Conservation (phyloP, 1,140 invertebrate species). For the Bombus balteatus region DNA sequence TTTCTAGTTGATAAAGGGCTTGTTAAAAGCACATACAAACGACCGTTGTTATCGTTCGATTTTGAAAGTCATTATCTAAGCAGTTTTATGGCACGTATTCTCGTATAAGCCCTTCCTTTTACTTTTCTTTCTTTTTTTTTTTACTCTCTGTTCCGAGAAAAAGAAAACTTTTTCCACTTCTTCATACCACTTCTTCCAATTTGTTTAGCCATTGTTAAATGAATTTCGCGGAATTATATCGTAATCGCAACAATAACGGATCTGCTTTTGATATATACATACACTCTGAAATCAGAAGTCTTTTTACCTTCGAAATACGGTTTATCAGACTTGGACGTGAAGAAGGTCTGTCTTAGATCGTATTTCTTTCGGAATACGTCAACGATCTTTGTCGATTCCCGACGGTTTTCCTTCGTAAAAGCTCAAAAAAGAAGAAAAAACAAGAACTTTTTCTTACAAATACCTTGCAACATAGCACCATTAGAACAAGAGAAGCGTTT, state of each 20-base stretch:
- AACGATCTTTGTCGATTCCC: constrained; percentile 41
- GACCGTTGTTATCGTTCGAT: constrained; percentile 62
- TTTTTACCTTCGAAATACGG: constrained; percentile 31
- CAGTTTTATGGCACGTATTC: constrained; percentile 73
- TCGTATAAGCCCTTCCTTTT: constrained; percentile 57
- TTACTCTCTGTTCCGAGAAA: constrained; percentile 10
- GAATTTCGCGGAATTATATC: constrained; percentile 27
- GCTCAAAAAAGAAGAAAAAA: background rate
- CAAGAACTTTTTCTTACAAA: background rate
- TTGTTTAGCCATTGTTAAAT: constrained; percentile 13
- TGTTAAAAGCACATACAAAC: constrained; percentile 67
- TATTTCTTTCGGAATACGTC: constrained; percentile 36
- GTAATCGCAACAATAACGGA: constrained; percentile 39
- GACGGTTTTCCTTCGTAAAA: constrained; percentile 11
- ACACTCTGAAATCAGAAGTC: constrained; percentile 35
- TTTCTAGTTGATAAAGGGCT: constrained; percentile 60
- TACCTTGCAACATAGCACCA: constrained; percentile 54
- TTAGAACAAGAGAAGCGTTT: constrained; percentile 21
- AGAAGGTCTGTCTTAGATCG: constrained; percentile 46
- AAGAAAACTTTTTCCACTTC: constrained; percentile 14
- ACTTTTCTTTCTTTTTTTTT: background rate
- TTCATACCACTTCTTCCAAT: background rate
- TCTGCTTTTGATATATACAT: constrained; percentile 29
- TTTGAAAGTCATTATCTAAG: constrained; percentile 66
- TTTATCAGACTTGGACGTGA: constrained; percentile 57